phyloP scores from a whole-genome alignment of 2,113 vertebrate species.

The Vicugna pacos region DNA sequence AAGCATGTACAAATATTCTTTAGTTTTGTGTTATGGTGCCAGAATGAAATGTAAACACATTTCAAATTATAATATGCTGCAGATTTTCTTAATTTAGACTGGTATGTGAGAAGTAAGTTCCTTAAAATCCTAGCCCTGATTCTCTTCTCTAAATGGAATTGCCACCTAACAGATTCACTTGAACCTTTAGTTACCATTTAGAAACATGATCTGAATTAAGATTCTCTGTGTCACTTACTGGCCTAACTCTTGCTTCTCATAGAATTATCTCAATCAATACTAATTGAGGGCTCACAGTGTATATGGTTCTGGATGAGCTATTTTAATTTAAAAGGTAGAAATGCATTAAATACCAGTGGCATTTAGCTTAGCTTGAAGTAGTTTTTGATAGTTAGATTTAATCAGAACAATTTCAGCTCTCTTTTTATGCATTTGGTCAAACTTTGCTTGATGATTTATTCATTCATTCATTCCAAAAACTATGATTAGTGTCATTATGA shows the following conservation, averaged over 20 bases:
- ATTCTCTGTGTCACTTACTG: conserved; percentile 70
- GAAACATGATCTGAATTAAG: conserved; percentile 78
- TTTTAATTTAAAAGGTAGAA: conserved; percentile 78
- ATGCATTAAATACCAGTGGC: conserved; percentile 71
- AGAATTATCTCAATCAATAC: conserved; percentile 73
- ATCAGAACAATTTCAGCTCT: conserved; percentile 63
- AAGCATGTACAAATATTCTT: background rate
- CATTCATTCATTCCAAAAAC: conserved; percentile 27
- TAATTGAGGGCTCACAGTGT: conserved; percentile 59
- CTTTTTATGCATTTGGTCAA: conserved; percentile 59
- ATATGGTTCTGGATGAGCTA: conserved; percentile 58
- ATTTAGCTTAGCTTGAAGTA: conserved; percentile 69
- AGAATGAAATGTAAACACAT: background rate
- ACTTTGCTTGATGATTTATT: conserved; percentile 42
- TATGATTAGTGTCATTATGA: background rate
- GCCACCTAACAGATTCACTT: background rate
- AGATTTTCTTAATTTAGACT: conserved; percentile 42
- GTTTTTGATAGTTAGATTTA: conserved; percentile 70
- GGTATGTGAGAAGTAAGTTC: background rate
- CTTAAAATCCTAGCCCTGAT: background rate
- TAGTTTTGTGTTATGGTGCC: background rate
- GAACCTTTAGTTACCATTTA: conserved; percentile 43
- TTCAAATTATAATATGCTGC: background rate
- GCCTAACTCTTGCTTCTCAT: conserved; percentile 40
- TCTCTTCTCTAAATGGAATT: background rate